phyloP scores from a whole-genome alignment of 2,113 vertebrate genomes.

The Eira barbara region DNA sequence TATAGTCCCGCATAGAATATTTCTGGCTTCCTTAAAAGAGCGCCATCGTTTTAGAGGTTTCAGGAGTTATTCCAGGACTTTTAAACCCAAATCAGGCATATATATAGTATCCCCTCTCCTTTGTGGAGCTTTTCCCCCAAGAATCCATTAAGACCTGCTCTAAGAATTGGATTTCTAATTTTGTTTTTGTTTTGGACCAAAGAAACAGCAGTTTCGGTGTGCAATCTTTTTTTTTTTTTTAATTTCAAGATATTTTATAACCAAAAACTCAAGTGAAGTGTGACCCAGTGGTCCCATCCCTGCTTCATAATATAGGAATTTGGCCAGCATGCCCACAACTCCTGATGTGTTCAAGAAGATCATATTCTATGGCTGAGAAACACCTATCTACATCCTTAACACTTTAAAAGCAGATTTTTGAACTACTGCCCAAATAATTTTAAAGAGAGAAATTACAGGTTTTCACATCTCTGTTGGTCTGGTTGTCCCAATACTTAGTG shows the following conservation, averaged over 20 bases:
- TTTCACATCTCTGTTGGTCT: not conserved
- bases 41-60: not conserved
- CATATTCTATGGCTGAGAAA: not conserved
- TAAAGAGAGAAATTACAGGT: not conserved
- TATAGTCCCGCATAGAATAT: not conserved
- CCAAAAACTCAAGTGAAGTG: not conserved
- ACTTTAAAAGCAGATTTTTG: not conserved
- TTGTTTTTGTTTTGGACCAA: not conserved
- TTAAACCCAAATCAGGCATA: not conserved
- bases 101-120: not conserved
- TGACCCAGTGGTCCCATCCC: too few relatives aligned
- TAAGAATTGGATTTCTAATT: not conserved
- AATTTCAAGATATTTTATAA: not conserved
- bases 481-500: not conserved
- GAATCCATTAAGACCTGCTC: not conserved
- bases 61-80: not conserved
- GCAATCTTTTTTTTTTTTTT: not conserved
- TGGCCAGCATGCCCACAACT: not conserved
- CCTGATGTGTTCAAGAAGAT: not conserved
- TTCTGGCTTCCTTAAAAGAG: not conserved
- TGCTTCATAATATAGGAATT: not conserved
- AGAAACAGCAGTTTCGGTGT: not conserved
- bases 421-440: not conserved
- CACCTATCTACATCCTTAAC: not conserved
- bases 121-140: not conserved